phyloP scores from a whole-genome alignment of 2,888 invertebrate genomes.

The Euclidia mi region DNA sequence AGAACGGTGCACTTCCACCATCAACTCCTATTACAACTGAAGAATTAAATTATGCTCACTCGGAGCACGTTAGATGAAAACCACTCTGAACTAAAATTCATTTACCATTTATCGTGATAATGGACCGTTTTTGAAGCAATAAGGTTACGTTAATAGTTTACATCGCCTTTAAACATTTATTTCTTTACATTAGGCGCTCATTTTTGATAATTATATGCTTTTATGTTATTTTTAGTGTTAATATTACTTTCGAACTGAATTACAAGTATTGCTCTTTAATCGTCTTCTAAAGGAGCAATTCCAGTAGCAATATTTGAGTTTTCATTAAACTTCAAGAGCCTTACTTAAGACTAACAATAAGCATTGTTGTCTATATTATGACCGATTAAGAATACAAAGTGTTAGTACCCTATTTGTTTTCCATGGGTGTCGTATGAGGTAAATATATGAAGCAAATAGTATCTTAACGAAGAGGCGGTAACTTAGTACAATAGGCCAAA shows the following conservation, averaged over 20 bases:
- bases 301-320: background rate
- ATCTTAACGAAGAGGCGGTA: too few relatives aligned
- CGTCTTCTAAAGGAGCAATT: background rate
- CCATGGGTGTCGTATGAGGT: too few relatives aligned
- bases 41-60: slow-evolving; percentile 39
- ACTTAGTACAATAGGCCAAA: too few relatives aligned
- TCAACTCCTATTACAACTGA: slow-evolving; percentile 27
- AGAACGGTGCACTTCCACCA: slow-evolving; percentile 8
- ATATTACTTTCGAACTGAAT: background rate
- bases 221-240: slow-evolving; percentile 10
- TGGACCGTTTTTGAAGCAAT: slow-evolving; percentile 31
- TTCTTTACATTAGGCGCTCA: slow-evolving; percentile 22
- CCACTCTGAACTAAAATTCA: slow-evolving; percentile 37
- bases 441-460: too few relatives aligned
- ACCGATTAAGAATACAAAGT: too few relatives aligned
- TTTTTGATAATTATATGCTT: slow-evolving; percentile 1
- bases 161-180: slow-evolving; percentile 24
- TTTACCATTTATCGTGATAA: slow-evolving; percentile 22
- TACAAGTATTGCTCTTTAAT: background rate
- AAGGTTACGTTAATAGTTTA: slow-evolving; percentile 20
- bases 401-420: too few relatives aligned
- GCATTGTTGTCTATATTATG: too few relatives aligned
- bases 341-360: too few relatives aligned
- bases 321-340: background rate
- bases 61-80: slow-evolving; percentile 33